Evolutionary conservation across 2,113 vertebrate species (phyloP).

Genomic region (Microcebus lehilahytsara): DNA sequence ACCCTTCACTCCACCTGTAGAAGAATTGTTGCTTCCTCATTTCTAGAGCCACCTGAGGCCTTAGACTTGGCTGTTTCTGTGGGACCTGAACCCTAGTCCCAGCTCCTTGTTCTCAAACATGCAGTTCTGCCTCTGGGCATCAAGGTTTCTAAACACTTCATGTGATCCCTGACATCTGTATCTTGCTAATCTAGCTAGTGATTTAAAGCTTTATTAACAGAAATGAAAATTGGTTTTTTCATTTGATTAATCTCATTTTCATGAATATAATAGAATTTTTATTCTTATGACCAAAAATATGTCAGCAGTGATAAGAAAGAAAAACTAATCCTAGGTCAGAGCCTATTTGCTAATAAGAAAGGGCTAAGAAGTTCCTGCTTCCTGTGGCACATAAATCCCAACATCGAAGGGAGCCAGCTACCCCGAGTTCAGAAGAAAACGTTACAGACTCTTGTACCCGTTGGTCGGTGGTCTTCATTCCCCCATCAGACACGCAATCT

Average conservation of each 20-base stretch:
- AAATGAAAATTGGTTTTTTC: background rate
- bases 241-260: background rate
- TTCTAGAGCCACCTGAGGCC: background rate
- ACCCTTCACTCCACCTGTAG: no score
- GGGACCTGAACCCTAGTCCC: background rate
- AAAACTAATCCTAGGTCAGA: background rate
- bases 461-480: background rate
- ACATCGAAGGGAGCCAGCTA: background rate
- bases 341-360: background rate
- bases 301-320: background rate
- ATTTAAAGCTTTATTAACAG: background rate
- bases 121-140: background rate
- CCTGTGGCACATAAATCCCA: background rate
- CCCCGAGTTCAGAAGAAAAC: background rate
- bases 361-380: background rate
- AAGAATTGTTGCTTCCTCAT: background rate
- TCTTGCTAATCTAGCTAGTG: background rate
- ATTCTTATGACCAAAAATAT: background rate
- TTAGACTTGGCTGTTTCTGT: background rate
- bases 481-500: background rate
- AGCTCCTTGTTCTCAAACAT: background rate
- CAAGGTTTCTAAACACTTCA: background rate
- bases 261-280: background rate
- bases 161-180: background rate
- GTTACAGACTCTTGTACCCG: background rate